These are phyloP conservation scores for Hesperophylax magnus DNA, from an alignment of 1,140 invertebrate genomes.

Conservation along the genomic window DNA sequence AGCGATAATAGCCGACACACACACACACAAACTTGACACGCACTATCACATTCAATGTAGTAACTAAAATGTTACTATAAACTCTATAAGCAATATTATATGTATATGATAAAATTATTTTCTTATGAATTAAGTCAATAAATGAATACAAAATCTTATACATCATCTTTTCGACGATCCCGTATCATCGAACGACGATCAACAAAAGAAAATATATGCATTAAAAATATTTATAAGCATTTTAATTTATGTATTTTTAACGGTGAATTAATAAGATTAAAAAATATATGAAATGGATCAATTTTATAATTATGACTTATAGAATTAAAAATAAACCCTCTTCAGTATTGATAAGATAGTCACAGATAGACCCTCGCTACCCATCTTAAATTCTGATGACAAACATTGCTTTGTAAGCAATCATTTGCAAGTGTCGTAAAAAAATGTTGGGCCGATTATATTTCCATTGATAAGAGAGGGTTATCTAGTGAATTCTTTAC, in stretches of 20 bases:
- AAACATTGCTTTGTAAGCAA: too few species aligned
- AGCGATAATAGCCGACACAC: neutral
- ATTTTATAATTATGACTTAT: neutral
- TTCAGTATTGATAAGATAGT: too few species aligned
- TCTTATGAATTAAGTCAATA: constrained; percentile 8
- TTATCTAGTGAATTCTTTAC: too few species aligned
- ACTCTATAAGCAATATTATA: neutral
- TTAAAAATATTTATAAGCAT: constrained; percentile 2
- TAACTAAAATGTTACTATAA: neutral
- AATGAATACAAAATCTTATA: neutral
- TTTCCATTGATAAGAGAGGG: too few species aligned
- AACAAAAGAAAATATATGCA: neutral
- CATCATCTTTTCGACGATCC: neutral
- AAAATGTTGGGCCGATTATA: too few species aligned
- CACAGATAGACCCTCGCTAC: too few species aligned
- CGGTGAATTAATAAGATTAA: neutral
- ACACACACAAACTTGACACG: constrained; percentile 1
- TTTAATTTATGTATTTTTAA: constrained; percentile 1
- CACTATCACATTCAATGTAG: constrained; percentile 8
- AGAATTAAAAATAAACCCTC: neutral
- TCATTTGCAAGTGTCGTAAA: too few species aligned
- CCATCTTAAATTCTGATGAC: too few species aligned
- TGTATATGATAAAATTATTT: neutral
- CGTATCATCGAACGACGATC: too few species aligned
- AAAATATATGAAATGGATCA: neutral